A percentile compares a stretch with the other conserved stretches of the same genome.
These are phyloP conservation scores for Diachrysia chrysitis DNA, from an alignment of 2,888 invertebrate genomes.

Conservation along the genomic window DNA sequence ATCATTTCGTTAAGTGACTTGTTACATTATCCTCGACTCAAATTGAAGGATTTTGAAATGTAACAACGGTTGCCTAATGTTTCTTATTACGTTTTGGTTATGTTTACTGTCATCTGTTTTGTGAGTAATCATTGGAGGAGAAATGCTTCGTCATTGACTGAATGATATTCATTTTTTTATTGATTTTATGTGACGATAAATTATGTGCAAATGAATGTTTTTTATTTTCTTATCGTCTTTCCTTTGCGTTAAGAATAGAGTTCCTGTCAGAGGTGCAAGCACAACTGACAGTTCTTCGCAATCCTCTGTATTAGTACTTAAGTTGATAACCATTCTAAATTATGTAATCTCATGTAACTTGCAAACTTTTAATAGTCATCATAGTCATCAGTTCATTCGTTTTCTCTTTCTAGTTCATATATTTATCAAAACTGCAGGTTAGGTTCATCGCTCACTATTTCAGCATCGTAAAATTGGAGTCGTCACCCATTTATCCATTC, in stretches of 20 bases:
- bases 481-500: constrained; percentile 44
- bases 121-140: not conserved
- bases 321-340: not conserved
- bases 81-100: constrained; percentile 17
- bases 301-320: not conserved
- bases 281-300: not conserved
- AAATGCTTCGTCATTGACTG: not conserved
- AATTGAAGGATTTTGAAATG: constrained; percentile 58
- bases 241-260: not conserved
- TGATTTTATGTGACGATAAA: not conserved
- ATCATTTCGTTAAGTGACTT: constrained; percentile 71
- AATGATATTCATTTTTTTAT: not conserved
- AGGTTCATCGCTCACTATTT: constrained; percentile 25
- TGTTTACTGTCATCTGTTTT: constrained; percentile 35
- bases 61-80: constrained; percentile 38
- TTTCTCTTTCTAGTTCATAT: not conserved
- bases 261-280: not conserved
- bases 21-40: constrained; percentile 63
- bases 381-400: not conserved
- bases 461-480: constrained; percentile 31
- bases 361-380: not conserved
- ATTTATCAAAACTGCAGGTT: constrained; percentile 9
- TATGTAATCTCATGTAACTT: too few relatives aligned
- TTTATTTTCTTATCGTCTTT: not conserved
- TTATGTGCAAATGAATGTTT: not conserved